Evolutionary conservation across 1,140 invertebrate genomes (phyloP).

Genomic region (Phortica variegata): DNA sequence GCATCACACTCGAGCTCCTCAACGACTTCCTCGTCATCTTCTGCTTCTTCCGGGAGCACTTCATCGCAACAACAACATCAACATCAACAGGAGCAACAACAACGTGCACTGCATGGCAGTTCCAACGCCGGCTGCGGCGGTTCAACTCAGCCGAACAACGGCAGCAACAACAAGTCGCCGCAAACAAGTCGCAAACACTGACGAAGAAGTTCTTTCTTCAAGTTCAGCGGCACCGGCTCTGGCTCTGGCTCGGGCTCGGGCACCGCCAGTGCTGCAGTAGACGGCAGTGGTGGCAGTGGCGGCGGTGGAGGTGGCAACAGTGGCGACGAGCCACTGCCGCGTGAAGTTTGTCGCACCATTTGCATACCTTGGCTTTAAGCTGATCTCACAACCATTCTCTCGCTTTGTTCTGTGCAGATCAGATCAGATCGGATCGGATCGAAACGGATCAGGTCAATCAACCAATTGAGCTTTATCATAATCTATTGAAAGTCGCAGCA

Average conservation of each 20-base stretch:
- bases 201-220: slow-evolving; percentile 57
- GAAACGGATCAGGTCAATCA: slow-evolving; percentile 4
- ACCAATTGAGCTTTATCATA: slow-evolving; percentile 1
- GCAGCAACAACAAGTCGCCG: slow-evolving; percentile 41
- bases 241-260: slow-evolving; percentile 7
- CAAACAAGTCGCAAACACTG: slow-evolving; percentile 49
- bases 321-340: slow-evolving; percentile 38
- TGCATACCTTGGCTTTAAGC: slow-evolving; percentile 46
- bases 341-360: slow-evolving; percentile 49
- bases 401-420: slow-evolving; percentile 14
- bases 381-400: slow-evolving; percentile 11
- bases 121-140: too few species aligned
- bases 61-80: slow-evolving; percentile 5
- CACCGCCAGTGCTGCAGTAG: neutral
- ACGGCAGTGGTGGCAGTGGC: slow-evolving; percentile 11
- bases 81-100: slow-evolving; percentile 14
- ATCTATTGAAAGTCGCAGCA: neutral
- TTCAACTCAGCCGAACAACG: too few species aligned
- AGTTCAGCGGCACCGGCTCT: slow-evolving; percentile 26
- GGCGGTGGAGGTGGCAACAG: slow-evolving; percentile 36
- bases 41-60: neutral
- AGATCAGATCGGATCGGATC: slow-evolving; percentile 14
- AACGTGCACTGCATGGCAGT: slow-evolving; percentile 46
- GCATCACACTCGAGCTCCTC: slow-evolving; percentile 2
- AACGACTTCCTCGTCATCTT: neutral